Percentiles rank a stretch among this genome's conserved stretches.
These are phyloP conservation scores for Microcebus griseorufus DNA, from an alignment of 2,113 vertebrate species.

Conservation along the genomic window DNA sequence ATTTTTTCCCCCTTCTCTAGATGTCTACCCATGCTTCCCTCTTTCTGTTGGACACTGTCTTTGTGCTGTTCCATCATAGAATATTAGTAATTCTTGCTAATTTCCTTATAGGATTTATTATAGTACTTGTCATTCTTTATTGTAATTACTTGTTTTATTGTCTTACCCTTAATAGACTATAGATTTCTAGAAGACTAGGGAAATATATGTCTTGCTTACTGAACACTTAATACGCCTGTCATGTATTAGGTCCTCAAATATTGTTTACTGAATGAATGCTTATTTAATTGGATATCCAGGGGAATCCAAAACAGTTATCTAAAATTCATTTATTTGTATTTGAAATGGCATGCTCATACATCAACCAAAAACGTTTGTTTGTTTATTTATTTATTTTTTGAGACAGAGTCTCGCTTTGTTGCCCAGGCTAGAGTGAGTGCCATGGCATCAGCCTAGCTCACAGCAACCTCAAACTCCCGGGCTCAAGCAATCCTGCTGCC, in stretches of 20 bases:
- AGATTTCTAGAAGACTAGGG: background rate
- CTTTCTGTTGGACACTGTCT: background rate
- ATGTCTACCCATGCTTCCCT: background rate
- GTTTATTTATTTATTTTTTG: no score
- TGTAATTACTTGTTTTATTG: background rate
- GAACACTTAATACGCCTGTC: background rate
- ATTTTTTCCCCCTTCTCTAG: background rate
- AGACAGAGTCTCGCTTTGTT: no score
- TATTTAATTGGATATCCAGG: background rate
- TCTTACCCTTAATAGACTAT: background rate
- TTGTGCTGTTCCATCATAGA: background rate
- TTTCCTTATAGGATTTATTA: background rate
- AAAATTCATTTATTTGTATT: conserved; percentile 33
- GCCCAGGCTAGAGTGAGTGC: no score
- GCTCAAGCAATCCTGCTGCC: no score
- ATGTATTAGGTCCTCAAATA: background rate
- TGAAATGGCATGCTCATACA: background rate
- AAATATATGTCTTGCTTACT: background rate
- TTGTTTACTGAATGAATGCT: background rate
- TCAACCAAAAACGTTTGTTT: no score
- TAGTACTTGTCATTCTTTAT: background rate
- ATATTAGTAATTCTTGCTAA: background rate
- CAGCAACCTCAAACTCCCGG: no score
- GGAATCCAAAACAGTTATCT: background rate
- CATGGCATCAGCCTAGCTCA: no score